Percentiles rank a stretch among this genome's conserved stretches.
Evolutionary conservation across 2,888 invertebrate species (phyloP).

Genomic region (Chalcosyrphus nemorum): DNA sequence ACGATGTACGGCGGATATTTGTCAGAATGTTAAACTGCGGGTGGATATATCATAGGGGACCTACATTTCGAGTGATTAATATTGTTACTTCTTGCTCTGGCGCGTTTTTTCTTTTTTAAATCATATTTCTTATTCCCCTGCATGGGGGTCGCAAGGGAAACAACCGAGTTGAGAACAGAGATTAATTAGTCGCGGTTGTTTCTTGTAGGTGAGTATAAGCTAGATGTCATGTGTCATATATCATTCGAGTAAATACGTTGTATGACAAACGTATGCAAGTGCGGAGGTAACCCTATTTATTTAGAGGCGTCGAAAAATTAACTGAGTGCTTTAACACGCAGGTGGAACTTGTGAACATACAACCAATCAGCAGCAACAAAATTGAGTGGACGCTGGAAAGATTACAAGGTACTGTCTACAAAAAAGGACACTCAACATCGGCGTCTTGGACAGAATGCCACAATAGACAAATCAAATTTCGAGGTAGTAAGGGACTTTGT

Average conservation of each 20-base stretch:
- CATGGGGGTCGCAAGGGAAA: background rate
- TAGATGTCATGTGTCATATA: conserved; percentile 36
- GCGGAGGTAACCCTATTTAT: background rate
- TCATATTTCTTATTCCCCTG: background rate
- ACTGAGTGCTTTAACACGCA: background rate
- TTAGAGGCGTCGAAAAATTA: conserved; percentile 12
- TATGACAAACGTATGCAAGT: conserved; percentile 5
- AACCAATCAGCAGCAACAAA: no score
- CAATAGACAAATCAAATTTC: no score
- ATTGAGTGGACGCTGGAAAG: no score
- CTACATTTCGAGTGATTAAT: conserved; percentile 20
- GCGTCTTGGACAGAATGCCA: no score
- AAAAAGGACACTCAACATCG: no score
- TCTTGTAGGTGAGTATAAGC: conserved; percentile 25
- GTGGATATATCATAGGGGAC: background rate
- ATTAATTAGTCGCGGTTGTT: conserved; percentile 34
- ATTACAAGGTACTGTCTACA: no score
- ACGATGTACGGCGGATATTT: no score
- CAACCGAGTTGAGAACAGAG: conserved; percentile 2
- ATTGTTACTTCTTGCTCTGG: conserved; percentile 5
- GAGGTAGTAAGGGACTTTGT: no score
- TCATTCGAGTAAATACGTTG: conserved; percentile 23
- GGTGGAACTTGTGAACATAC: conserved; percentile 15
- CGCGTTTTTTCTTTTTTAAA: background rate
- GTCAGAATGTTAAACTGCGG: conserved; percentile 33